Percentiles rank a stretch among this genome's conserved stretches.
Conservation (phyloP, 53 echinoderm and acorn worm genomes). For the Mesocentrotus franciscanus region DNA sequence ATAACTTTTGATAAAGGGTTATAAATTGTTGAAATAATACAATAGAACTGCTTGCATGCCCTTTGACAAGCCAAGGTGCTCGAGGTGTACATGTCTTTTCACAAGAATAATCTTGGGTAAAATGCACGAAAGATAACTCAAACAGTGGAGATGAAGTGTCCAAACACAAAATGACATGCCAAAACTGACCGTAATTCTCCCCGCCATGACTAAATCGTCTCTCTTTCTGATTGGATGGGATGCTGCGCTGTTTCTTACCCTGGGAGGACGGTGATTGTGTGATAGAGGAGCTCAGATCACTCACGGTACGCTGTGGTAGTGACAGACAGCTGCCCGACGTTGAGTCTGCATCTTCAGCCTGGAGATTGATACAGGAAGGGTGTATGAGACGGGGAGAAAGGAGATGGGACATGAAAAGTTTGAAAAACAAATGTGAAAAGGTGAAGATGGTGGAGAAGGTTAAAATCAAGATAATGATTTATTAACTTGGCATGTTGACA, state of each 20-base stretch:
- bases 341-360: conserved; percentile 98
- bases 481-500: too few species aligned
- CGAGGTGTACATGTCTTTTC: conserved; percentile 39
- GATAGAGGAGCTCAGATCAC: conserved; percentile 89
- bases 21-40: conserved; percentile 2
- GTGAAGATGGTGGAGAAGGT: background rate
- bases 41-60: conserved; percentile 63
- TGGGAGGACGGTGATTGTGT: conserved; percentile 96
- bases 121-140: conserved; percentile 57
- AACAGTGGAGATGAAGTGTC: conserved; percentile 46
- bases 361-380: background rate
- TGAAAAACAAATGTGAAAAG: background rate
- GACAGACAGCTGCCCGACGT: conserved; percentile 96
- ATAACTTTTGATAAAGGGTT: background rate
- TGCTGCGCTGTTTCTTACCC: conserved; percentile 98
- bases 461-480: too few species aligned
- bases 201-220: conserved; percentile 99
- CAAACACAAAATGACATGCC: conserved; percentile 61
- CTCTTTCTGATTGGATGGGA: conserved; percentile 98
- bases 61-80: conserved; percentile 62
- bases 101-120: conserved; percentile 60
- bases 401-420: background rate
- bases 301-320: conserved; percentile 91
- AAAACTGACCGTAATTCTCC: conserved; percentile 99
- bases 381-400: background rate